Percentiles rank a stretch among this genome's conserved stretches.
Conservation (phyloP, 1,140 invertebrate species). For the Pseudomyrmex concolor region DNA sequence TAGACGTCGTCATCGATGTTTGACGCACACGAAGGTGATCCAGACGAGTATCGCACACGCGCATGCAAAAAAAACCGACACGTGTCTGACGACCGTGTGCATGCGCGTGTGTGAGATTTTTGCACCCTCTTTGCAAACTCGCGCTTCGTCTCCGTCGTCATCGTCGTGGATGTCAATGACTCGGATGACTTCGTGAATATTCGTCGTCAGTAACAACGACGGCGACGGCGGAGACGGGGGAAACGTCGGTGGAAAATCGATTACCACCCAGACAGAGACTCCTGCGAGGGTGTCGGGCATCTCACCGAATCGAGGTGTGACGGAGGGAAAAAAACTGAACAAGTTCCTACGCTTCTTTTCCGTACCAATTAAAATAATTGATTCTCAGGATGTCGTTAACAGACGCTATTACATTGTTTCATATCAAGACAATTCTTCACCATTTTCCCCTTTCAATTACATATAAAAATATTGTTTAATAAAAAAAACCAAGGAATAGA, state of each 20-base stretch:
- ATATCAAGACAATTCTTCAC: background rate
- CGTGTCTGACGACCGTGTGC: conserved; percentile 3
- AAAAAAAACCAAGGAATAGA: too few relatives aligned
- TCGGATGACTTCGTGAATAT: conserved; percentile 81
- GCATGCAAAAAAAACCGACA: conserved; percentile 3
- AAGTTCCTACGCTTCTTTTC: conserved; percentile 25
- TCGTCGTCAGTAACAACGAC: conserved; percentile 74
- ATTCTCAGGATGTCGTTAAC: conserved; percentile 23
- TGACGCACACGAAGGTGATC: conserved; percentile 36
- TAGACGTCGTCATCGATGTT: conserved; percentile 72
- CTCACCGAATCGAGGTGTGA: conserved; percentile 56
- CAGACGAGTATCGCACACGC: conserved; percentile 26
- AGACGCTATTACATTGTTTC: background rate
- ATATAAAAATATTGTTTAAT: background rate
- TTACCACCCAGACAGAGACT: conserved; percentile 70
- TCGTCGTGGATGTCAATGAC: conserved; percentile 82
- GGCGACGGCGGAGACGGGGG: conserved; percentile 31
- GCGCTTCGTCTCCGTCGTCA: conserved; percentile 74
- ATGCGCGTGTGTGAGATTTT: conserved; percentile 65
- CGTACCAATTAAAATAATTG: conserved; percentile 52
- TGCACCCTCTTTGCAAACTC: conserved; percentile 74
- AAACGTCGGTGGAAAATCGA: conserved; percentile 74
- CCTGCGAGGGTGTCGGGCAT: conserved; percentile 67
- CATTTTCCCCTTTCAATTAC: too few relatives aligned
- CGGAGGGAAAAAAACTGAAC: conserved; percentile 50